phyloP scores from a whole-genome alignment of 1,140 invertebrate species.

The Drosophila bipectinata region DNA sequence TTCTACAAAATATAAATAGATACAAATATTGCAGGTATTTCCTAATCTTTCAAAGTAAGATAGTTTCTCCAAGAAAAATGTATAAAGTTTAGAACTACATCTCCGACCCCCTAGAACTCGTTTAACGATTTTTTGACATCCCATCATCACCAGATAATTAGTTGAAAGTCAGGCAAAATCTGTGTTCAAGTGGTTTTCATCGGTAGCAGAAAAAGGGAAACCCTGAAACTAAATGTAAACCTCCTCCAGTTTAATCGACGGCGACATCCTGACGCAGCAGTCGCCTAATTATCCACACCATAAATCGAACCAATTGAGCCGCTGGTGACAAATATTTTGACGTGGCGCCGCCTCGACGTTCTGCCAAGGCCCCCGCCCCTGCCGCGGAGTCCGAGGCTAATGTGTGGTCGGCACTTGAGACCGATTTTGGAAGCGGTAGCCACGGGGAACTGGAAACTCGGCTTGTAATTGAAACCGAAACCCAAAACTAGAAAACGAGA shows the following conservation, averaged over 20 bases:
- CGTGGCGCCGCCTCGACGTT: constrained; percentile 57
- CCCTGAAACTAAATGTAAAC: constrained; percentile 25
- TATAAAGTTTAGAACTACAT: neutral
- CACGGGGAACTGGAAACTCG: constrained; percentile 24
- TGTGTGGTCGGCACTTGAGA: constrained; percentile 77
- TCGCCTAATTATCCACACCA: constrained; percentile 65
- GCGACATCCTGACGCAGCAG: constrained; percentile 68
- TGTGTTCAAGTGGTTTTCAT: constrained; percentile 55
- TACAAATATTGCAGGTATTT: no score
- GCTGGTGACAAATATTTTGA: constrained; percentile 81
- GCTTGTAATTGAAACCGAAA: constrained; percentile 35
- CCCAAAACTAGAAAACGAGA: constrained; percentile 19
- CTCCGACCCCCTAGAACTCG: no score
- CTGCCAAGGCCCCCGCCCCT: constrained; percentile 15
- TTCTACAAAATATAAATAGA: no score
- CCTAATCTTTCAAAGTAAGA: no score
- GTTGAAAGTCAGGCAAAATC: constrained; percentile 15
- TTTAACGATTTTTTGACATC: neutral
- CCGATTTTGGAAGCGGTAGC: constrained; percentile 53
- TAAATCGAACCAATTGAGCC: constrained; percentile 71
- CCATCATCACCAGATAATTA: constrained; percentile 42
- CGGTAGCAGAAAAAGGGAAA: neutral
- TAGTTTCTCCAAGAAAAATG: no score
- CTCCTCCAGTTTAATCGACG: constrained; percentile 53
- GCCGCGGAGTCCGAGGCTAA: constrained; percentile 24